A percentile compares a stretch with the other conserved stretches of the same genome.
phyloP scores from a whole-genome alignment of 2,888 invertebrate species.

The Geophilus truncorum region DNA sequence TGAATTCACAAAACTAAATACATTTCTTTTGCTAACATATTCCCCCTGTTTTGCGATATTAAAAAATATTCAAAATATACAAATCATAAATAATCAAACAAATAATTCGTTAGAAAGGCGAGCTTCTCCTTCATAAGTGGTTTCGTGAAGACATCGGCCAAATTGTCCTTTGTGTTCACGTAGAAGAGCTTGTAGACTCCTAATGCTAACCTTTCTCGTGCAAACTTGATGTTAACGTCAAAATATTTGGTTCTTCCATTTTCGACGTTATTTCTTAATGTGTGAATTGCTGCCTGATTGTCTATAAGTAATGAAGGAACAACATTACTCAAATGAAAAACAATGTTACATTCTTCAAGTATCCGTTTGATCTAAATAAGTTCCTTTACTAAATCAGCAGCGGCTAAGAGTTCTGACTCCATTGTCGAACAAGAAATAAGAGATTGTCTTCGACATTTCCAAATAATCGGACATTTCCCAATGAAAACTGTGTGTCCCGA shows the following conservation, averaged over 20 bases:
- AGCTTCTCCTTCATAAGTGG: no score
- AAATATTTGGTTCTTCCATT: neutral
- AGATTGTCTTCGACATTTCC: neutral
- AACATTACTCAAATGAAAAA: neutral
- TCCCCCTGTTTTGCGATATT: no score
- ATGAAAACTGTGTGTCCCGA: neutral
- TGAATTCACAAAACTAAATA: no score
- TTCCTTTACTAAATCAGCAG: neutral
- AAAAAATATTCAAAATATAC: no score
- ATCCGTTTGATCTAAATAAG: neutral
- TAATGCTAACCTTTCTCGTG: neutral
- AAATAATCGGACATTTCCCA: neutral
- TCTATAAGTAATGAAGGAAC: neutral
- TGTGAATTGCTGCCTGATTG: neutral
- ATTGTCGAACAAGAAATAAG: neutral
- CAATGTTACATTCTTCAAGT: neutral
- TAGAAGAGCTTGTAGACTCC: neutral
- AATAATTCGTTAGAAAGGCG: no score
- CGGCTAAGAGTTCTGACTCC: neutral
- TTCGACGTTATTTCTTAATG: neutral
- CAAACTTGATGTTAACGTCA: neutral
- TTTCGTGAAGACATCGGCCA: no score
- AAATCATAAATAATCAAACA: no score
- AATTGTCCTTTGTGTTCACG: neutral
- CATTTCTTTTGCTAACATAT: no score